Evolutionary conservation across 2,113 vertebrate genomes (phyloP).

Genomic region (Felis chaus): DNA sequence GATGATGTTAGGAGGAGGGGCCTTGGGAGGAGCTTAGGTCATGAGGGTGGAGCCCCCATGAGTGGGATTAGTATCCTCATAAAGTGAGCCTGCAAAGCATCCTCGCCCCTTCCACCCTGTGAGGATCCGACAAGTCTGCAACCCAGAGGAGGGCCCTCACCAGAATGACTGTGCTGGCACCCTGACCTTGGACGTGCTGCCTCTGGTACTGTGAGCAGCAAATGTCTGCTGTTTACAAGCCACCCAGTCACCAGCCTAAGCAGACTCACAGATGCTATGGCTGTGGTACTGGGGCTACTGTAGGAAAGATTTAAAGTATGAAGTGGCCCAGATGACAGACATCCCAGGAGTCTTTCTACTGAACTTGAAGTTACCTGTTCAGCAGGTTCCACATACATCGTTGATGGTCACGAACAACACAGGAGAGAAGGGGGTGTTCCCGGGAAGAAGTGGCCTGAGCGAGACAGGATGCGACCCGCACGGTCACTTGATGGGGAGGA

Average conservation of each 20-base stretch:
- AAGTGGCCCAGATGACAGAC: not conserved
- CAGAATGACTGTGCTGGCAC: fast-evolving
- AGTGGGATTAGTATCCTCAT: not conserved
- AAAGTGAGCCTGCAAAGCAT: not conserved
- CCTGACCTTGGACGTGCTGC: not conserved
- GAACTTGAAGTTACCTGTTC: not conserved
- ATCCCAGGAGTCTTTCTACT: not conserved
- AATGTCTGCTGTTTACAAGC: not conserved
- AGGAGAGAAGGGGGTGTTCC: fast-evolving
- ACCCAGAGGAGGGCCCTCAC: not conserved
- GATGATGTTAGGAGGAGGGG: not conserved
- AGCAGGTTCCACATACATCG: fast-evolving
- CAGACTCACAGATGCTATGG: not conserved
- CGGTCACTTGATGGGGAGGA: fast-evolving
- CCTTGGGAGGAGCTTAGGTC: not conserved
- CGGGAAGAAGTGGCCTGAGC: not conserved
- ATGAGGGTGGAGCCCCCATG: not conserved
- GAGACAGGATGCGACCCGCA: not conserved
- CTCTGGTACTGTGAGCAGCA: not conserved
- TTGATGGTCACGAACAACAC: not conserved
- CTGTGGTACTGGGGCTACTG: fast-evolving
- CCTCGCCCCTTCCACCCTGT: not conserved
- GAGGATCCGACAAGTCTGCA: not conserved
- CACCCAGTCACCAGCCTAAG: not conserved
- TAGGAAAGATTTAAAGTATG: not conserved